Conservation (phyloP, 2,113 vertebrate species). For the Tachysurus fulvidraco region DNA sequence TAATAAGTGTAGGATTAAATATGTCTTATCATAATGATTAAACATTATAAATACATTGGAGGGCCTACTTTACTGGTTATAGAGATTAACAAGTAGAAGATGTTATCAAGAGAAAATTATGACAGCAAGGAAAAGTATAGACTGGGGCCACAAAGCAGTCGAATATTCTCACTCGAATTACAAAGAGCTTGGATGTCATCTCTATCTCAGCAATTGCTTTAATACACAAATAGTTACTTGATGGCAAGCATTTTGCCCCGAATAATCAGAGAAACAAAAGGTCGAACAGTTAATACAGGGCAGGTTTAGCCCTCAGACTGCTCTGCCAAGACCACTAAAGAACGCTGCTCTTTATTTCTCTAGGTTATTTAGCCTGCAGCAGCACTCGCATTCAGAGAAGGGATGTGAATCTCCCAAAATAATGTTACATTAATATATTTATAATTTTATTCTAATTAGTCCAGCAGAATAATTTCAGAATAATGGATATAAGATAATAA, state of each 20-base stretch:
- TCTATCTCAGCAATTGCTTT: background rate
- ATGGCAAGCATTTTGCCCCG: background rate
- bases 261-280: background rate
- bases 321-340: background rate
- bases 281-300: background rate
- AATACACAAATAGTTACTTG: background rate
- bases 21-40: background rate
- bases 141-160: background rate
- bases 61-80: background rate
- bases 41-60: background rate
- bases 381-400: background rate
- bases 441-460: background rate
- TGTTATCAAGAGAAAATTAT: background rate
- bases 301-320: background rate
- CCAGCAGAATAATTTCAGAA: background rate
- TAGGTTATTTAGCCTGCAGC: background rate
- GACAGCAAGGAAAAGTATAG: background rate
- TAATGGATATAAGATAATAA: background rate
- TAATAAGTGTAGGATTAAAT: background rate
- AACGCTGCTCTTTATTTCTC: background rate
- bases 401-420: background rate
- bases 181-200: background rate
- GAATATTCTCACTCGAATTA: background rate
- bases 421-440: background rate
- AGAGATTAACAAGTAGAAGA: background rate